Percentiles rank a stretch among this genome's conserved stretches.
Conservation (phyloP, 2,888 invertebrate genomes). For the Drosophila mercatorum region DNA sequence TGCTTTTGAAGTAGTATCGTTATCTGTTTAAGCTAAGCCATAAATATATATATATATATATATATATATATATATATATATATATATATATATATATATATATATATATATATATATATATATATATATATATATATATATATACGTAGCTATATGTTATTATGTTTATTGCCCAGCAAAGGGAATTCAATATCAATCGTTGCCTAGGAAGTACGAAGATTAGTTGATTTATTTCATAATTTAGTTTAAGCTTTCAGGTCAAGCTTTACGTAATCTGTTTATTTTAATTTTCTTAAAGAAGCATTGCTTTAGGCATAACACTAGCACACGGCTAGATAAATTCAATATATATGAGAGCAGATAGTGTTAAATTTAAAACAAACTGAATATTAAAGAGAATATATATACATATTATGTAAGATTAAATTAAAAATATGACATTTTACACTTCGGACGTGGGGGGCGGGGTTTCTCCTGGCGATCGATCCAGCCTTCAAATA, state of each 20-base stretch:
- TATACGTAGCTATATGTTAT: slow-evolving; percentile 6
- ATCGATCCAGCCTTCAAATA: not conserved
- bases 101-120: not conserved
- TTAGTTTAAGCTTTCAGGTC: slow-evolving; percentile 31
- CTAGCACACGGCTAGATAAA: slow-evolving; percentile 26
- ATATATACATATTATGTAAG: not conserved
- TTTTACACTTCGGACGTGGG: not conserved
- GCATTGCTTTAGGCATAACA: slow-evolving; percentile 34
- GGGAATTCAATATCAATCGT: slow-evolving; percentile 23
- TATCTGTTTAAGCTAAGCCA: slow-evolving; percentile 13
- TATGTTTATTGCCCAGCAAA: slow-evolving; percentile 1
- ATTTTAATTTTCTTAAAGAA: slow-evolving; percentile 61
- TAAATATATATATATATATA: slow-evolving; percentile 5
- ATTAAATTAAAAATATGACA: not conserved
- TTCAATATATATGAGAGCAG: slow-evolving; percentile 2
- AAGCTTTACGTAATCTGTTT: slow-evolving; percentile 38
- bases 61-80: not conserved
- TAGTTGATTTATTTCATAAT: slow-evolving; percentile 43
- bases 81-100: not conserved
- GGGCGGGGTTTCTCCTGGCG: not conserved
- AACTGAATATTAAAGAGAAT: slow-evolving; percentile 36
- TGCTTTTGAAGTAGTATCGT: slow-evolving; percentile 19
- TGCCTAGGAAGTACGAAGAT: slow-evolving; percentile 23
- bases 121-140: no score
- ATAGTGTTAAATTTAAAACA: slow-evolving; percentile 48